Evolutionary conservation across 2,797 vertebrate species (phyloP).

Genomic region (Aplochiton taeniatus): DNA sequence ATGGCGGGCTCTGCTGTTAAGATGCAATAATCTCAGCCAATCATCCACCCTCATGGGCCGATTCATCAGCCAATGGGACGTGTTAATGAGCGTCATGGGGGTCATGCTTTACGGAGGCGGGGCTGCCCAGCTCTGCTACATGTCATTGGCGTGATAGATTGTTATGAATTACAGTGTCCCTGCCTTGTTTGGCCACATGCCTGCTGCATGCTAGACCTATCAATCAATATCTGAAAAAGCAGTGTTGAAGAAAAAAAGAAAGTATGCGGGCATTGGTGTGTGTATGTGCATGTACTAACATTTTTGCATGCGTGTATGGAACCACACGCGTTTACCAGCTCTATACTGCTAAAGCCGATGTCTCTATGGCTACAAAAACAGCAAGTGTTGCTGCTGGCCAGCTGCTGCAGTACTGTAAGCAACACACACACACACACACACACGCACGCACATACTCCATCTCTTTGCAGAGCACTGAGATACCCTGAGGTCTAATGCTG

Average conservation of each 20-base stretch:
- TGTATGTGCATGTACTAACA: neutral
- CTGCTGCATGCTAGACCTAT: too few species aligned
- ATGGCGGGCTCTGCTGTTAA: constrained; percentile 58
- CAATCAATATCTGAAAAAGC: neutral
- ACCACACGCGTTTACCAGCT: too few species aligned
- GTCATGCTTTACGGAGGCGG: constrained; percentile 38
- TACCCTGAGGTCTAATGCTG: constrained; percentile 23
- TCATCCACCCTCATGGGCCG: constrained; percentile 50
- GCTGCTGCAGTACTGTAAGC: constrained; percentile 26
- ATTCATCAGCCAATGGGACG: constrained; percentile 48
- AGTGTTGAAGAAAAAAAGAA: neutral
- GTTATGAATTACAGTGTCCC: neutral
- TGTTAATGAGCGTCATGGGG: constrained; percentile 44
- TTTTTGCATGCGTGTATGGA: neutral
- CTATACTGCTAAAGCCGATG: too few species aligned
- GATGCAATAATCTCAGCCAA: constrained; percentile 41
- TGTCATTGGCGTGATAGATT: constrained; percentile 37
- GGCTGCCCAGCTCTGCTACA: constrained; percentile 41
- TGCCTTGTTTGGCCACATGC: too few species aligned
- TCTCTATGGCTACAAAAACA: too few species aligned
- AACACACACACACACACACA: too few species aligned
- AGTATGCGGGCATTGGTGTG: neutral
- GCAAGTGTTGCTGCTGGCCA: constrained; percentile 18
- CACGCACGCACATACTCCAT: neutral
- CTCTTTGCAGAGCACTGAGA: constrained; percentile 19